Evolutionary conservation across 2,888 invertebrate species (phyloP).

Genomic region (Anticlea derivata): DNA sequence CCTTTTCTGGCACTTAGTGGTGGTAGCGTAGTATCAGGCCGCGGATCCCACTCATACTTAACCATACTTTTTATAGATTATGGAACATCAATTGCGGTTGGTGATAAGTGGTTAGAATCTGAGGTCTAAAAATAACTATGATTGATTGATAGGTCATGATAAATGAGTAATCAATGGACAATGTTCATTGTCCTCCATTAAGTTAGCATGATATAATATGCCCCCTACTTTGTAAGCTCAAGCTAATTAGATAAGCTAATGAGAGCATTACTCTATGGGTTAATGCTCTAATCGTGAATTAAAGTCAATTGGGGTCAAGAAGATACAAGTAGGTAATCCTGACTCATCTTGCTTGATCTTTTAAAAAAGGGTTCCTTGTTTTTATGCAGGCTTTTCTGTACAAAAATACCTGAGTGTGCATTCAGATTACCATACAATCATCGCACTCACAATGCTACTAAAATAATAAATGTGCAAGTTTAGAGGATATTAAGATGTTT

Average conservation of each 20-base stretch:
- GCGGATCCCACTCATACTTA: no score
- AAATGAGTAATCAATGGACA: slow-evolving; percentile 15
- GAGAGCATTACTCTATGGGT: slow-evolving; percentile 31
- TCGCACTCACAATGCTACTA: no score
- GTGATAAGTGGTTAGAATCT: no score
- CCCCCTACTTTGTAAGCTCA: neutral
- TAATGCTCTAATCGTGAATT: slow-evolving; percentile 9
- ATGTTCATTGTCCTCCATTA: slow-evolving; percentile 14
- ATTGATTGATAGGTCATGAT: slow-evolving; percentile 2
- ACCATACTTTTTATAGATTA: no score
- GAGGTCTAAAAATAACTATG: slow-evolving; percentile 9
- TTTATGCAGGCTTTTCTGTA: neutral
- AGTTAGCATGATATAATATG: slow-evolving; percentile 7
- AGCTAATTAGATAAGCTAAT: slow-evolving; percentile 18
- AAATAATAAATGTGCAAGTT: no score
- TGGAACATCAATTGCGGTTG: no score
- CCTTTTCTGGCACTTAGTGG: no score
- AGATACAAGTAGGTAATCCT: slow-evolving; percentile 18
- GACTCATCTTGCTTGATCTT: slow-evolving; percentile 8
- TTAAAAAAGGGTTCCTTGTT: neutral
- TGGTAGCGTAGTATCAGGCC: no score
- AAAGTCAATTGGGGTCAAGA: slow-evolving; percentile 21
- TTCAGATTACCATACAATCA: no score
- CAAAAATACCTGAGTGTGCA: no score
- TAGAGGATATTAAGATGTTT: no score